phyloP scores from a whole-genome alignment of 2,888 invertebrate species.

The Silvanus unidentatus region DNA sequence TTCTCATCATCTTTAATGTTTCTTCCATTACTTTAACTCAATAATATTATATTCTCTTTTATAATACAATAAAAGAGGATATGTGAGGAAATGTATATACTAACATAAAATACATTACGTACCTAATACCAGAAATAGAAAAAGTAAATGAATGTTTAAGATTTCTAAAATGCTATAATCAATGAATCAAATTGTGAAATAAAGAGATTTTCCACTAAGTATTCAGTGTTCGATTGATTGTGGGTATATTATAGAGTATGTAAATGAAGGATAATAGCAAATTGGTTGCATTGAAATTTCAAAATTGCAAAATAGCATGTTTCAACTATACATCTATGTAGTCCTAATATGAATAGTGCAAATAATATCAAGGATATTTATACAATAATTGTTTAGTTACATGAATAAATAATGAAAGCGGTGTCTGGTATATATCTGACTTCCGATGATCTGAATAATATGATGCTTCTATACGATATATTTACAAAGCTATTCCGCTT shows the following conservation, averaged over 20 bases:
- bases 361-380: no score
- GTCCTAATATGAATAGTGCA: no score
- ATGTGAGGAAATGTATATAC: slow-evolving; percentile 1
- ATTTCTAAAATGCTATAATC: not conserved
- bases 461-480: slow-evolving; percentile 10
- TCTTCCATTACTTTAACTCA: slow-evolving; percentile 1
- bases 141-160: not conserved
- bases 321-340: no score
- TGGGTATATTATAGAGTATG: no score
- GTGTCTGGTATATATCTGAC: slow-evolving; percentile 3
- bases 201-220: no score
- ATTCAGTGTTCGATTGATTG: no score
- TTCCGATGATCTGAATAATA: slow-evolving; percentile 16
- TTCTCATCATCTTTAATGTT: slow-evolving; percentile 3
- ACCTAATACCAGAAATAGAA: not conserved
- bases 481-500: slow-evolving; percentile 14
- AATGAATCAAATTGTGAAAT: no score
- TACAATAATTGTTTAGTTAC: slow-evolving; percentile 3
- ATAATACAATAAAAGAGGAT: slow-evolving; percentile 2
- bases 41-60: slow-evolving; percentile 2
- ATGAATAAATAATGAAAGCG: slow-evolving; percentile 6
- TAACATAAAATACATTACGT: not conserved
- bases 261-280: no score
- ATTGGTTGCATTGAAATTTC: no score
- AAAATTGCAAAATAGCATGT: no score